These are phyloP conservation scores for Raphicerus campestris DNA, from an alignment of 2,113 vertebrate species.

Conservation along the genomic window DNA sequence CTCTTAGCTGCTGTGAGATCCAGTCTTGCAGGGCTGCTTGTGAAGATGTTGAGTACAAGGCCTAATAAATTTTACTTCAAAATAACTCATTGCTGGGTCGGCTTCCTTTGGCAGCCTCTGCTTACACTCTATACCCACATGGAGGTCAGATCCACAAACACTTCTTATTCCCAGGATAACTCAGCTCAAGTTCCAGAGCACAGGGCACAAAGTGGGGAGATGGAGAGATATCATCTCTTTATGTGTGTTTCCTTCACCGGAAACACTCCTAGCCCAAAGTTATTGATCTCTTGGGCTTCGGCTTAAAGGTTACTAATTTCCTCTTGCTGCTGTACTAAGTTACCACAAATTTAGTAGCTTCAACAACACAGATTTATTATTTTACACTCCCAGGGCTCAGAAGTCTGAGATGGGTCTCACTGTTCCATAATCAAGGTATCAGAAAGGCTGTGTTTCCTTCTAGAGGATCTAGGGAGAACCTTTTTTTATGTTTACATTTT, in stretches of 20 bases:
- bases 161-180: not conserved
- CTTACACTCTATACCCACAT: not conserved
- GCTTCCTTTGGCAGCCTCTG: not conserved
- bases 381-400: not conserved
- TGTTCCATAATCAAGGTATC: not conserved
- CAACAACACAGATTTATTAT: not conserved
- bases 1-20: no score
- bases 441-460: not conserved
- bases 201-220: not conserved
- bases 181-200: not conserved
- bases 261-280: not conserved
- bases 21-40: not conserved
- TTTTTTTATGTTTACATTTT: not conserved
- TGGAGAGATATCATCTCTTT: not conserved
- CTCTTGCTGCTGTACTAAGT: not conserved
- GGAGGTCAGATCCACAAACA: not conserved
- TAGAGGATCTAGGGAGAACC: not conserved
- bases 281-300: not conserved
- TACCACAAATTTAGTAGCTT: not conserved
- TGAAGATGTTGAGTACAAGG: not conserved
- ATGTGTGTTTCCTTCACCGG: not conserved
- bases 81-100: not conserved
- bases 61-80: not conserved
- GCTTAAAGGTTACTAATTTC: not conserved
- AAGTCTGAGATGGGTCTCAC: not conserved